phyloP scores from a whole-genome alignment of 1,140 invertebrate genomes.

The Ridgeia piscesae region DNA sequence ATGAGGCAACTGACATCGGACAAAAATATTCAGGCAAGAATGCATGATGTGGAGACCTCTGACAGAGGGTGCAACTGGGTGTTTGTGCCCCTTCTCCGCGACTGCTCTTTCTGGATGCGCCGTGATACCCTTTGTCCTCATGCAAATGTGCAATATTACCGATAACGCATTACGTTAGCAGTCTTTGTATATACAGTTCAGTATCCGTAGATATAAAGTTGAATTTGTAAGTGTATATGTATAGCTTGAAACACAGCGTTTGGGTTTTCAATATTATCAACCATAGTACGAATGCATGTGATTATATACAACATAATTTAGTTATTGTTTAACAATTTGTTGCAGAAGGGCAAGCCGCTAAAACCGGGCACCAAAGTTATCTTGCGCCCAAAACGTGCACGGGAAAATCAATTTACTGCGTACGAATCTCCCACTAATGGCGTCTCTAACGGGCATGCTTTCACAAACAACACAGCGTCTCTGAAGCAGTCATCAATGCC shows the following conservation, averaged over 20 bases:
- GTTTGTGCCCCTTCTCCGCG: too few relatives aligned
- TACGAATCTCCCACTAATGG: background rate
- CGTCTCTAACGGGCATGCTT: background rate
- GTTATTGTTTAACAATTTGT: background rate
- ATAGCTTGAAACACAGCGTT: background rate
- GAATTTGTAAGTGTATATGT: background rate
- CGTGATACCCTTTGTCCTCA: too few relatives aligned
- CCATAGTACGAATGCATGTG: background rate
- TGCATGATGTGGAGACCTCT: too few relatives aligned
- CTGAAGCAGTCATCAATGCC: conserved; percentile 7
- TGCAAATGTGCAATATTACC: too few relatives aligned
- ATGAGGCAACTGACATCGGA: too few relatives aligned
- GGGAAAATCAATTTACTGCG: background rate
- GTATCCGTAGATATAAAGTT: background rate
- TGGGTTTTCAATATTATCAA: background rate
- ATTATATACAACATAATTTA: background rate
- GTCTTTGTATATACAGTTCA: too few relatives aligned
- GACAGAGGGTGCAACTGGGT: too few relatives aligned
- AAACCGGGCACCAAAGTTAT: conserved; percentile 21
- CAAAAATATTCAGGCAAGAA: too few relatives aligned
- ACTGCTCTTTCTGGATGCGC: too few relatives aligned
- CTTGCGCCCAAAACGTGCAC: background rate
- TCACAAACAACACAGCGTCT: background rate
- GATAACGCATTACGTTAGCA: too few relatives aligned
- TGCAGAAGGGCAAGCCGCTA: conserved; percentile 16